Percentiles rank a stretch among this genome's conserved stretches.
These are phyloP conservation scores for Xerus rutilus DNA, from an alignment of 2,797 vertebrate species.

Conservation along the genomic window DNA sequence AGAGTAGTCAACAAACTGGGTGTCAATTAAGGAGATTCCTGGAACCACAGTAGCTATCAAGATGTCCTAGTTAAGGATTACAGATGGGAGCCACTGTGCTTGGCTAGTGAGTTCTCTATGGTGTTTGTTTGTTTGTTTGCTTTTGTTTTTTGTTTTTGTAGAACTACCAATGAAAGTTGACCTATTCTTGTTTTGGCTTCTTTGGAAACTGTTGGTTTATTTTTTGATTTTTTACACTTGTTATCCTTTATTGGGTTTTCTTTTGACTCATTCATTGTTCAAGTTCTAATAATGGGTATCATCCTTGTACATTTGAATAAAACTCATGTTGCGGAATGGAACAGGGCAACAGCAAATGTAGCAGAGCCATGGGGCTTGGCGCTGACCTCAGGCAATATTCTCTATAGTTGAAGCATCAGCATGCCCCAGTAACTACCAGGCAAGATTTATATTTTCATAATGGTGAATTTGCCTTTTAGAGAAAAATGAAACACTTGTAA, in stretches of 20 bases:
- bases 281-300: neutral
- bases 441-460: neutral
- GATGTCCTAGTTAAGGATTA: neutral
- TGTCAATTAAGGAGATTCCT: neutral
- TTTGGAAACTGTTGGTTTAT: neutral
- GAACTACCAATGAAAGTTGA: neutral
- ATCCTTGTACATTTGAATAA: neutral
- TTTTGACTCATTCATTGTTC: neutral
- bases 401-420: neutral
- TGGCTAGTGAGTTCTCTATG: too few relatives aligned
- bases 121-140: too few relatives aligned
- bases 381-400: neutral
- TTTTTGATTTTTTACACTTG: neutral
- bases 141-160: neutral
- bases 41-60: neutral
- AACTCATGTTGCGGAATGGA: neutral
- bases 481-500: conserved; percentile 82
- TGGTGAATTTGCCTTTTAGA: conserved; percentile 19
- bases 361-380: neutral
- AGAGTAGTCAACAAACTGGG: neutral
- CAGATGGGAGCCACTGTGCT: too few relatives aligned
- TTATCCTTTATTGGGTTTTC: neutral
- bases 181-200: conserved; percentile 27
- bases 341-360: rapidly evolving
- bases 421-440: neutral